Percentiles rank a stretch among this genome's conserved stretches.
phyloP scores from a whole-genome alignment of 2,888 invertebrate species.

The Phania funesta region DNA sequence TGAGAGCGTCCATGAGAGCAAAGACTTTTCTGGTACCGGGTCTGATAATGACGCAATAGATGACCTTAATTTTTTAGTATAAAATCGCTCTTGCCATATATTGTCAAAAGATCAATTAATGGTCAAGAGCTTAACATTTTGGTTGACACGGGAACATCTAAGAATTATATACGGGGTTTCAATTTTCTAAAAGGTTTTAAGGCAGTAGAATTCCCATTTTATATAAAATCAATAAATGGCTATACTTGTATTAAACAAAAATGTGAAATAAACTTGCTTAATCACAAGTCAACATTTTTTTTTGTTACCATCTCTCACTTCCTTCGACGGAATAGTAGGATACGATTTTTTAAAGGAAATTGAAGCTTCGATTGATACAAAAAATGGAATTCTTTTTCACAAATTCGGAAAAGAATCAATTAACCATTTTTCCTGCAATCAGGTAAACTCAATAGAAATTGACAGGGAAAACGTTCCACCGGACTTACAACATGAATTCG shows the following conservation, averaged over 20 bases:
- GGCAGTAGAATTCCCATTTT: constrained; percentile 26
- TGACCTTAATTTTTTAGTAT: constrained; percentile 43
- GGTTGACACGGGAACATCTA: constrained; percentile 38
- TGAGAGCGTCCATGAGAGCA: constrained; percentile 5
- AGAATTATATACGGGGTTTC: constrained; percentile 36
- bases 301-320: constrained; percentile 19
- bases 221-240: constrained; percentile 56
- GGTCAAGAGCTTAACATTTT: constrained; percentile 29
- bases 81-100: constrained; percentile 47
- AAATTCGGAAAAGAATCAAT: constrained; percentile 27
- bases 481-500: neutral
- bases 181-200: constrained; percentile 24
- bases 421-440: constrained; percentile 25
- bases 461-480: neutral
- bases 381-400: constrained; percentile 39
- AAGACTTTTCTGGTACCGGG: neutral
- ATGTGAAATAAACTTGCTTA: constrained; percentile 37
- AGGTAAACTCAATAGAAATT: constrained; percentile 1
- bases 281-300: constrained; percentile 51
- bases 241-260: constrained; percentile 8
- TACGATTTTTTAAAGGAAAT: constrained; percentile 58
- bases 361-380: constrained; percentile 49
- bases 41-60: neutral
- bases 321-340: constrained; percentile 48
- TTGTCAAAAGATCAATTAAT: constrained; percentile 23